Evolutionary conservation across 2,113 vertebrate species (phyloP), one percentile per base, ranked within the genome.

Genomic region (Carassius carassius): DNA sequence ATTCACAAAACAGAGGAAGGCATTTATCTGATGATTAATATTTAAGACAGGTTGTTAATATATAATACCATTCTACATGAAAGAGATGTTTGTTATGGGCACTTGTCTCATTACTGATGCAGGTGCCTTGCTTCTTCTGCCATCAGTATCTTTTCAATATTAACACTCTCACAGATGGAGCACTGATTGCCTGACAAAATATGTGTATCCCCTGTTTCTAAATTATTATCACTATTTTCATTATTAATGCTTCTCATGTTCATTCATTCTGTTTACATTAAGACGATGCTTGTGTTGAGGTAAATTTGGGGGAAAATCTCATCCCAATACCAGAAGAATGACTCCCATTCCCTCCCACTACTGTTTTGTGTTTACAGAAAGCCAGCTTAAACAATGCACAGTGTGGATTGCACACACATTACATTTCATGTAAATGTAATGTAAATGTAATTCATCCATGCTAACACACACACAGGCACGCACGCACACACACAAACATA

Each of bases 11-110:
- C 86, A 92, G 88, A 93, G 89, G 92, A 86, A 82, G 88, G 90
- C 90, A 91, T 94, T 92, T 92, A 94, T 93, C 91, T 91, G 82
- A 87, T 86, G 86, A 92, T 93, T 90, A 92, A 93, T 94, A 94
- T 94, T 94, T 94, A 91, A 94, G 89, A 89, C 86, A 85, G 84
- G 83, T 84, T 94, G 93, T 95, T 93, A 94, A 94, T 94, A 94
- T 93, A 88, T 94, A 90, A 94, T 94, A 91, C 81, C 86, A 90
- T 86, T 88, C 88, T 73, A 90, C 91, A 94, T 94, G 91, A 93
- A 93, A 91, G 89, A 89, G 86, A 83, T 88, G 92, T 90, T 92
- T 94, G 90, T 92, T 93, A 89, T 88, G 87, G 89, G 87, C 89
- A 90, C 90, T 90, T 67, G 87, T 87, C 89, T 93, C 91, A 92